These are phyloP conservation scores for Sepiola atlantica DNA, from an alignment of 2,888 invertebrate species.

Conservation along the genomic window DNA sequence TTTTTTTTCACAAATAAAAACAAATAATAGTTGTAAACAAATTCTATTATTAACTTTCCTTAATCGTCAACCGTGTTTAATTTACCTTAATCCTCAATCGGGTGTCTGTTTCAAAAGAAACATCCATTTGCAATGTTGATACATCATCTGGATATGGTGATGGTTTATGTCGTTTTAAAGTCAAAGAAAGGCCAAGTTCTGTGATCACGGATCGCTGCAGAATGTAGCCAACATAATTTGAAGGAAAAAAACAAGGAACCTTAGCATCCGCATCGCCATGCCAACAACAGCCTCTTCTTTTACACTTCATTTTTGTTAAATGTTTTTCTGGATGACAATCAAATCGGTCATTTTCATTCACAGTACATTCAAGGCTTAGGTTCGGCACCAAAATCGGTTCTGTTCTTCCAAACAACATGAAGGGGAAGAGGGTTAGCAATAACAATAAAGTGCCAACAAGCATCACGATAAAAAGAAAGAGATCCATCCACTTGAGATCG, in stretches of 20 bases:
- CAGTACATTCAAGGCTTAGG: not conserved
- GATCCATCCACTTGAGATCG: not conserved
- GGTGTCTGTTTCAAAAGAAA: conserved; percentile 57
- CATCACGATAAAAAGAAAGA: not conserved
- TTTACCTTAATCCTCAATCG: conserved; percentile 62
- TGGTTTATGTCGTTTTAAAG: conserved; percentile 52
- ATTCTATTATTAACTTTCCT: conserved; percentile 53
- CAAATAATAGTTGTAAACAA: not conserved
- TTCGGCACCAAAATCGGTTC: not conserved
- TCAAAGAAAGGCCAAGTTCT: conserved; percentile 52
- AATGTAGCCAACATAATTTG: conserved; percentile 56
- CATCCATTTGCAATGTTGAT: conserved; percentile 56
- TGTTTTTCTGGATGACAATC: conserved; percentile 61
- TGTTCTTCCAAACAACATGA: not conserved
- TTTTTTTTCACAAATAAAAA: not conserved
- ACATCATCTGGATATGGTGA: conserved; percentile 59
- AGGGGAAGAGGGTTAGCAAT: not conserved
- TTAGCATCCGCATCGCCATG: conserved; percentile 44
- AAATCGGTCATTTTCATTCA: conserved; percentile 56
- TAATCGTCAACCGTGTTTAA: conserved; percentile 57
- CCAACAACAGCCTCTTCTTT: conserved; percentile 62
- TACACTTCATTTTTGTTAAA: conserved; percentile 53
- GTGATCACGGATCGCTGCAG: conserved; percentile 51
- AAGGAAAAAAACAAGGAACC: conserved; percentile 61
- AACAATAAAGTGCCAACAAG: not conserved